Base-by-base conservation (phyloP, 2,113 vertebrate genomes). In the Nesogale talazaci region DNA sequence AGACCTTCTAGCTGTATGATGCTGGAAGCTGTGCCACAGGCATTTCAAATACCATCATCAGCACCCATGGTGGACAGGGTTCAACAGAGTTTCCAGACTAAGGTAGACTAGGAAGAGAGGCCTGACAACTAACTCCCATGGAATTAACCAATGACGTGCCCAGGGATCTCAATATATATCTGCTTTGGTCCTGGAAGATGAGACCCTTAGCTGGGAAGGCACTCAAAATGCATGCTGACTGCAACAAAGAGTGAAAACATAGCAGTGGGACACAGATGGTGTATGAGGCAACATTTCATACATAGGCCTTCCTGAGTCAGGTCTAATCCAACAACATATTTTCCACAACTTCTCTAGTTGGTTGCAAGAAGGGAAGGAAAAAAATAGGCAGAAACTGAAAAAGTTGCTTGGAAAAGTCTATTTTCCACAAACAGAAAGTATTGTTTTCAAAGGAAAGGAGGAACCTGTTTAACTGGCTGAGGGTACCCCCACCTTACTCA, bases 401-500 rank as follows among this genome's bases (percentile, higher is more conserved):
- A 46, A 46, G 42, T 46, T 46, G 27, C 23, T 92, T 81, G 42
- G 57, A 75, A 85, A 82, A 52, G 31, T 22, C 34, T 87, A 10
- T 52, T 78, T 88, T 6, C 65, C 15, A 38, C 25, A 77, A 52
- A 42, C 25, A 63, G 25, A 77, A 76, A 9, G 2, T 70, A 74
- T 20, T 31, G 7, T 29, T 31, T 38, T 36, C 42, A 46, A 46
- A 46, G 42, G 42, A 46, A 46, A 46, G 42, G 6, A 46, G 10
- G 42, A 46, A 6, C 10, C 42, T 46, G 42, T 46, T 46, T 46
- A 46, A 46, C 42, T 46, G 42, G 42, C 42, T 46, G 42, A 46
- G 42, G 42, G 42, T 40, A 23, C 56, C 36, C 5, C 42, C 6
- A 0, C 8, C 0, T 6, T 36, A 1, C 29, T 65, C 9, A 16